Evolutionary conservation across 2,797 vertebrate species (phyloP), one percentile per base, ranked within the genome.

Genomic region (Columba guinea): DNA sequence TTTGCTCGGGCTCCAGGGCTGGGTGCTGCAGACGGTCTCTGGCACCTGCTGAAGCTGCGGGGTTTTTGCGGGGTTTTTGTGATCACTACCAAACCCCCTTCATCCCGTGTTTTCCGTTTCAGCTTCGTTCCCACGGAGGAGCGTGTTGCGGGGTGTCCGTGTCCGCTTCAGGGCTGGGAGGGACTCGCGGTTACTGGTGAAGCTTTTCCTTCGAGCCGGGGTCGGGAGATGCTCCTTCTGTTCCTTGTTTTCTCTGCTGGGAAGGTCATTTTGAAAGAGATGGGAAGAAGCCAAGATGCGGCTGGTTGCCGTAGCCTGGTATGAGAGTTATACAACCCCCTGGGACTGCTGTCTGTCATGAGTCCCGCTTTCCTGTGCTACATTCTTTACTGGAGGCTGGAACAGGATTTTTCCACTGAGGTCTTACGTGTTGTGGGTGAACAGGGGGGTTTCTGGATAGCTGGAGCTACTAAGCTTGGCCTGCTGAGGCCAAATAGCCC

Each of bases 331-430:
- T 11, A 65, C 84, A 93, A 67, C 17, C 89, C 46, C 77, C 41
- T 6, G 76, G 80, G 92, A 85, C 59, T 60, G 70, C 75, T 77
- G 62, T 69, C 90, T 90, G 92, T 87, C 92, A 37, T 10, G 17
- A 89, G 64, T 76, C 88, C 75, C 46, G 12, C 49, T 84, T 93
- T 81, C 39, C 87, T 58, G 11, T 80, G 79, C n/a, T 67, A 7
- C 7, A 60, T 87, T 78, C 90, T 19, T 52, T 8, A 2, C 79
- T 32, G 15, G 7, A 32, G 85, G 65, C 62, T 70, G 63, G 77
- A 46, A 20, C 5, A 10, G 90, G 76, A 65, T 94, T 95, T 95
- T 95, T 96, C 94, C 92, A 76, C 77, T 23, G 51, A 53, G 46
- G 30, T 51, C 58, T 41, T 5, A 1, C 1, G 5, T 52, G 63